Base-by-base conservation (phyloP, 1,140 invertebrate species). In the Acromyrmex heyeri region DNA sequence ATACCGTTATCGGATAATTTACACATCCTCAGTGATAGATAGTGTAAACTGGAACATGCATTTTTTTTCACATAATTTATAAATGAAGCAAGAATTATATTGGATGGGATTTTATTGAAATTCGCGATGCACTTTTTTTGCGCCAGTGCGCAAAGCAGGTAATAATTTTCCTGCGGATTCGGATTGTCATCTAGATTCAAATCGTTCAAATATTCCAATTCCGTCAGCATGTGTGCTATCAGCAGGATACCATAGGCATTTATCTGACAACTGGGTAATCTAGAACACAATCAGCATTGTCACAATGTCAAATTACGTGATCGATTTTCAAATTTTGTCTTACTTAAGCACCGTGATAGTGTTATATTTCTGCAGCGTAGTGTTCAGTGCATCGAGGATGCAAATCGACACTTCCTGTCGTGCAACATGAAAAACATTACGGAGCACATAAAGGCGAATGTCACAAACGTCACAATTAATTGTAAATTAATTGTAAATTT, bases 161-260 rank as follows among this genome's bases (percentile, higher is more conserved):
- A 57, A 81, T 86, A 91, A 86, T 92, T 92, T 27, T 91, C 86
- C 24, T 88, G 83, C 12, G 53, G 34, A 65, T 92, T 92, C 6
- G 94, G 91, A 88, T 94, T 94, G 72, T 90, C 90, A 55, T 92
- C 92, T 2, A 94, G 24, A 86, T 91, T 93, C 16, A 94, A 53
- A 59, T 92, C 89, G 14, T 55, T 77, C 27, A 94, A 57, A 18
- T 85, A 88, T n/a, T 62, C 53, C 53, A 90, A 62, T 21, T 87
- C 75, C 34, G 57, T 72, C 2, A 94, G 27, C 55, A 94, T 92
- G 10, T 88, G 50, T 3, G 87, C 86, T 24, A 94, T 90, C 64
- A 90, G 86, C 50, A 86, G 44, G 3, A 94, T 73, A 2, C 93
- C 90, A n/a, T 89, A 88, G 21, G 89, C 86, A 8, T 88, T 90